Evolutionary conservation across 2,113 vertebrate species (phyloP).

Genomic region (Gymnarchus niloticus): DNA sequence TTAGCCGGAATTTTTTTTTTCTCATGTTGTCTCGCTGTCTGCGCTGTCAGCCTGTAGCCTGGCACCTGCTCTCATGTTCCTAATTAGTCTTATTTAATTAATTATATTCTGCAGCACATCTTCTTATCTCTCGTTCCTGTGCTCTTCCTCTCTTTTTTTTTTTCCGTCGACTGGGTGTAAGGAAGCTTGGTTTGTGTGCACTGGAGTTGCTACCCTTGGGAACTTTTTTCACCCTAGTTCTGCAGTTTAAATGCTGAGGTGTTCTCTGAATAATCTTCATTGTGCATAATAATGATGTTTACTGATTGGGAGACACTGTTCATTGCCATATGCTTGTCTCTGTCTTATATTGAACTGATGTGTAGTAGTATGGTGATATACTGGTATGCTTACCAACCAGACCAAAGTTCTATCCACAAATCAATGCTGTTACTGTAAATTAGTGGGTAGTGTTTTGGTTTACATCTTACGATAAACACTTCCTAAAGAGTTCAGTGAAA

Average conservation of each 20-base stretch:
- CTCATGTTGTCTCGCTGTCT: slow-evolving; percentile 70
- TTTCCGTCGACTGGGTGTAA: slow-evolving; percentile 27
- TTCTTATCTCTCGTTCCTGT: slow-evolving; percentile 53
- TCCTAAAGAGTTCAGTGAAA: neutral
- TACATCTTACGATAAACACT: neutral
- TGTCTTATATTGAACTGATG: neutral
- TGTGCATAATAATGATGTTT: slow-evolving; percentile 14
- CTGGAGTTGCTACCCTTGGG: neutral
- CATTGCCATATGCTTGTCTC: slow-evolving; percentile 16
- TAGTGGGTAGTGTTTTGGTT: neutral
- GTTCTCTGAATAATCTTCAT: neutral
- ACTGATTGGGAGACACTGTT: slow-evolving; percentile 15
- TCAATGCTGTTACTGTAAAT: neutral
- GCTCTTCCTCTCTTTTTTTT: slow-evolving; percentile 48
- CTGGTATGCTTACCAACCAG: neutral
- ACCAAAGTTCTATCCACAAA: neutral
- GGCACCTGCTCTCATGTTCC: slow-evolving; percentile 84
- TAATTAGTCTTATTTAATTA: slow-evolving; percentile 91
- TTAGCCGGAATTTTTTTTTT: slow-evolving; percentile 62
- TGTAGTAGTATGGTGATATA: neutral
- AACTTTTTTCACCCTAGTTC: slow-evolving; percentile 19
- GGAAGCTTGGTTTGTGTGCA: neutral
- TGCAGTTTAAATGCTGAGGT: neutral
- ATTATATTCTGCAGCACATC: slow-evolving; percentile 76
- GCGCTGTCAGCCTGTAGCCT: slow-evolving; percentile 77